These are phyloP conservation scores for Blomia tropicalis DNA, from an alignment of 2,888 invertebrate genomes.

Conservation along the genomic window DNA sequence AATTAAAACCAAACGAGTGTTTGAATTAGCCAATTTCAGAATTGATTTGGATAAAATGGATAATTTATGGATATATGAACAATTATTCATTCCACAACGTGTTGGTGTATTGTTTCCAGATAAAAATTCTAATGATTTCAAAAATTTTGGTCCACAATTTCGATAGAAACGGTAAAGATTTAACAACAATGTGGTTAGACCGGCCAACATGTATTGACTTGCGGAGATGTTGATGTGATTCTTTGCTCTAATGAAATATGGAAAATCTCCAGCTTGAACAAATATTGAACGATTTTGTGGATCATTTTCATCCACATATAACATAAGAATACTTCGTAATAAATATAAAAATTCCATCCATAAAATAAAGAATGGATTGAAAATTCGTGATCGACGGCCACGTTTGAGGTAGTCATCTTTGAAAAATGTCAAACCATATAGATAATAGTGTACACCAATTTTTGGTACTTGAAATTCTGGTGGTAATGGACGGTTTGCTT, in stretches of 20 bases:
- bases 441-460: neutral
- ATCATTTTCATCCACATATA: neutral
- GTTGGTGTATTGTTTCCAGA: neutral
- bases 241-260: neutral
- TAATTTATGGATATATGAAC: neutral
- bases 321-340: neutral
- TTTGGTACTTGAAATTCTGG: neutral
- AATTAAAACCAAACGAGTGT: neutral
- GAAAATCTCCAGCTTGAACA: neutral
- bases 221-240: conserved; percentile 16
- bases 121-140: neutral
- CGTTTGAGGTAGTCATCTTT: neutral
- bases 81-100: neutral
- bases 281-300: neutral
- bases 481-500: neutral
- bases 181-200: neutral
- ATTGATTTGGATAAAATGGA: neutral
- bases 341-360: conserved; percentile 6
- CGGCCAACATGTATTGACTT: neutral
- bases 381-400: neutral
- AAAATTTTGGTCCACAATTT: neutral
- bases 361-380: conserved; percentile 4
- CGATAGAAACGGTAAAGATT: neutral
- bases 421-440: neutral
- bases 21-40: neutral